Conservation (phyloP, 2,113 vertebrate species). For the Gadus chalcogrammus region DNA sequence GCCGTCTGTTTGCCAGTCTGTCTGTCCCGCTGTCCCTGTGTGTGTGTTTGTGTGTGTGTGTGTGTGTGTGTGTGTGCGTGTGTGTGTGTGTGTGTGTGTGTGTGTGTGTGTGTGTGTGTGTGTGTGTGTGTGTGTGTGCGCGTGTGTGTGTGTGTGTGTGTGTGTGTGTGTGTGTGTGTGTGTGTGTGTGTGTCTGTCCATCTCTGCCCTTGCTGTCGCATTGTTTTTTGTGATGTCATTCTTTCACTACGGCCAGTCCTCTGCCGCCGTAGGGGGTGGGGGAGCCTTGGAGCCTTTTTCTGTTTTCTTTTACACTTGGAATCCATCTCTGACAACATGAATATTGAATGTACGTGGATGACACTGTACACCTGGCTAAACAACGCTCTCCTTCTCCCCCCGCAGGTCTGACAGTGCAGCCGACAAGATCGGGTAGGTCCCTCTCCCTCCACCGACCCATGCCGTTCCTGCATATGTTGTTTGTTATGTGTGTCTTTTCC, state of each 20-base stretch:
- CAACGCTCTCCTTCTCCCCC: background rate
- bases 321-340: no score
- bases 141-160: slow-evolving; percentile 14
- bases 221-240: no score
- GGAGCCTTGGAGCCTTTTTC: no score
- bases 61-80: slow-evolving; percentile 5
- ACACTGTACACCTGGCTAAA: no score
- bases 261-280: no score
- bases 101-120: background rate
- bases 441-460: background rate
- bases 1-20: background rate
- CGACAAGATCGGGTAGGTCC: slow-evolving; percentile 72
- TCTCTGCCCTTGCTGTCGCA: background rate
- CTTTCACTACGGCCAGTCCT: no score
- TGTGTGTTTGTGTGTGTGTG: background rate
- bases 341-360: no score
- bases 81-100: background rate
- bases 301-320: no score
- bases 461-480: background rate
- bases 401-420: slow-evolving; percentile 73
- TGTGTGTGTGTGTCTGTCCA: background rate
- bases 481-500: background rate
- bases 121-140: background rate
- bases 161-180: background rate
- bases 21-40: background rate